A percentile compares a stretch with the other conserved stretches of the same genome.
Evolutionary conservation across 2,113 vertebrate genomes (phyloP).

Genomic region (Eupsittula cactorum): DNA sequence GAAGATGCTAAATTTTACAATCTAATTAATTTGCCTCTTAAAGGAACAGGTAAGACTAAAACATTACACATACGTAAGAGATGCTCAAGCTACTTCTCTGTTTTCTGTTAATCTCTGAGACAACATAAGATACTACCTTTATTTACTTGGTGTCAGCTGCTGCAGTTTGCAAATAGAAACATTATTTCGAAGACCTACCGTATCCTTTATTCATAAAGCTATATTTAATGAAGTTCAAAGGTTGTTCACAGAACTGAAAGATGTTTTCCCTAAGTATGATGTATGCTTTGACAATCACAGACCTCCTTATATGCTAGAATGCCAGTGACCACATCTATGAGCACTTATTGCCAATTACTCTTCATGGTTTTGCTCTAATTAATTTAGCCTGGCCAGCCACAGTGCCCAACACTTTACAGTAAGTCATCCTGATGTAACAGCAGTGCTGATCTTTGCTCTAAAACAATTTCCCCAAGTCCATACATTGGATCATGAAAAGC

Average conservation of each 20-base stretch:
- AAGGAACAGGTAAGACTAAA: not conserved
- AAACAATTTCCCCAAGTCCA: not conserved
- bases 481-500: not conserved
- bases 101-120: not conserved
- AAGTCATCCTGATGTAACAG: not conserved
- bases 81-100: not conserved
- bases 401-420: not conserved
- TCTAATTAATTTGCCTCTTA: not conserved
- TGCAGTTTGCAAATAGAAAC: not conserved
- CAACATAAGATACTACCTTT: not conserved
- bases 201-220: not conserved
- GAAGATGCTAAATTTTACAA: not conserved
- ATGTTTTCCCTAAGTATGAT: not conserved
- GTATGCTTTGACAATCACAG: not conserved
- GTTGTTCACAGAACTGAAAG: not conserved
- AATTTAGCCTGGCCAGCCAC: not conserved
- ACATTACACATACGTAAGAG: not conserved
- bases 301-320: not conserved
- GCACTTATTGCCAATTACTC: not conserved
- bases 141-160: not conserved
- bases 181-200: fast-evolving
- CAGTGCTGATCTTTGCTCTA: not conserved
- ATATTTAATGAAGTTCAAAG: not conserved
- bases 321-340: not conserved
- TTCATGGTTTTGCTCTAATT: not conserved